These are phyloP conservation scores for Saturnia pavonia DNA, from an alignment of 2,888 invertebrate species.

Conservation along the genomic window DNA sequence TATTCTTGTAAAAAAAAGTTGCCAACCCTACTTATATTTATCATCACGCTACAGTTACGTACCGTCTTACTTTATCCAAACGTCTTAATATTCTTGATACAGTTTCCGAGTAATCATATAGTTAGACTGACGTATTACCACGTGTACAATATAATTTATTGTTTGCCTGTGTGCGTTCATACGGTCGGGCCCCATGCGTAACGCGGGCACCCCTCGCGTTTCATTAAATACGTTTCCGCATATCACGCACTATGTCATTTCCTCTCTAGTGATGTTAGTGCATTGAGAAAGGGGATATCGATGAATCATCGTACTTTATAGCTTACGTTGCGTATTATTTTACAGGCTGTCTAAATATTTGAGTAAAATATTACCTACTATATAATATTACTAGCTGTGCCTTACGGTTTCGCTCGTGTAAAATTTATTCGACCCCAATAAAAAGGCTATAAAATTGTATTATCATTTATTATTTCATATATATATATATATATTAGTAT, in stretches of 20 bases:
- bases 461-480: no score
- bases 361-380: background rate
- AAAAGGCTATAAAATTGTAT: no score
- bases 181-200: conserved; percentile 52
- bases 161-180: conserved; percentile 35
- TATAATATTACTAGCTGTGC: no score
- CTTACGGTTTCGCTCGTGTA: no score
- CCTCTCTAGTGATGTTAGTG: conserved; percentile 59
- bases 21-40: no score
- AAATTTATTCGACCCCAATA: no score
- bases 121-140: conserved; percentile 20
- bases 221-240: conserved; percentile 81
- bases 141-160: conserved; percentile 19
- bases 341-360: background rate
- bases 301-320: conserved; percentile 27
- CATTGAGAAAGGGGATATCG: conserved; percentile 41
- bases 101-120: conserved; percentile 22
- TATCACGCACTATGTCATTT: conserved; percentile 82
- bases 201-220: conserved; percentile 72
- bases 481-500: no score
- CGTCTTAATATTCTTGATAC: conserved; percentile 28
- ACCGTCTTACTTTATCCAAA: conserved; percentile 27
- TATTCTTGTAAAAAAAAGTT: no score
- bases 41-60: conserved; percentile 26
- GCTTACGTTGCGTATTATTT: background rate